Percentiles rank a stretch among this genome's conserved stretches.
Evolutionary conservation across 2,888 invertebrate genomes (phyloP).

Genomic region (Suillia variegata): DNA sequence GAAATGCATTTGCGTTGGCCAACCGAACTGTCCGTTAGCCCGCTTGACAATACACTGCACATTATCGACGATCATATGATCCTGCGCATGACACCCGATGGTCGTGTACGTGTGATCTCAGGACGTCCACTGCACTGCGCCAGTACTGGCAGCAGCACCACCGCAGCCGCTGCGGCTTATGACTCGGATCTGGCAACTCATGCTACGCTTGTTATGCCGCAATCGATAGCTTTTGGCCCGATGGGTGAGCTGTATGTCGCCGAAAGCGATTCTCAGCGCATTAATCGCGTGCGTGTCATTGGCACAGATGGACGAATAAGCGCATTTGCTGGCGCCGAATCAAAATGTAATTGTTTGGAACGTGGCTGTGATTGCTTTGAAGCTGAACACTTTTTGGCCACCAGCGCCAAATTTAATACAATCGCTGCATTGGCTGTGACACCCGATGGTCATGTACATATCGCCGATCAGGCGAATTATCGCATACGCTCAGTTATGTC

Average conservation of each 20-base stretch:
- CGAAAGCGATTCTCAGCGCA: conserved; percentile 93
- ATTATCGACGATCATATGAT: conserved; percentile 97
- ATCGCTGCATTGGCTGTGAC: conserved; percentile 92
- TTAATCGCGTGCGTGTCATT: conserved; percentile 88
- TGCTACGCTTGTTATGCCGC: conserved; percentile 89
- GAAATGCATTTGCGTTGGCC: conserved; percentile 96
- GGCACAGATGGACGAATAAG: conserved; percentile 92
- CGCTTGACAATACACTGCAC: conserved; percentile 90
- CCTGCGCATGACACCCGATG: conserved; percentile 87
- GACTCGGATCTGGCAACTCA: conserved; percentile 89
- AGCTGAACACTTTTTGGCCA: conserved; percentile 87
- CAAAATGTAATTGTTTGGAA: conserved; percentile 91
- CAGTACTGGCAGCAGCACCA: too few species aligned
- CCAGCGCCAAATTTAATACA: conserved; percentile 92
- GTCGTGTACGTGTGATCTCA: conserved; percentile 89
- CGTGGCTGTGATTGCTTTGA: conserved; percentile 92
- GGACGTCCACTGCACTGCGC: conserved; percentile 93
- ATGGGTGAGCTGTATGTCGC: conserved; percentile 92
- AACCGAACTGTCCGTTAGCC: conserved; percentile 92
- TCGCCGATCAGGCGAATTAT: conserved; percentile 93
- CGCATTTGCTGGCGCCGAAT: conserved; percentile 92
- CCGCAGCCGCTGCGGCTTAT: conserved; percentile 77
- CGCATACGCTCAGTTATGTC: conserved; percentile 87
- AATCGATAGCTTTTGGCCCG: conserved; percentile 91
- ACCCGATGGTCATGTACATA: conserved; percentile 91